Conservation (phyloP, 2,113 vertebrate genomes). For the Hirundichthys speculiger region DNA sequence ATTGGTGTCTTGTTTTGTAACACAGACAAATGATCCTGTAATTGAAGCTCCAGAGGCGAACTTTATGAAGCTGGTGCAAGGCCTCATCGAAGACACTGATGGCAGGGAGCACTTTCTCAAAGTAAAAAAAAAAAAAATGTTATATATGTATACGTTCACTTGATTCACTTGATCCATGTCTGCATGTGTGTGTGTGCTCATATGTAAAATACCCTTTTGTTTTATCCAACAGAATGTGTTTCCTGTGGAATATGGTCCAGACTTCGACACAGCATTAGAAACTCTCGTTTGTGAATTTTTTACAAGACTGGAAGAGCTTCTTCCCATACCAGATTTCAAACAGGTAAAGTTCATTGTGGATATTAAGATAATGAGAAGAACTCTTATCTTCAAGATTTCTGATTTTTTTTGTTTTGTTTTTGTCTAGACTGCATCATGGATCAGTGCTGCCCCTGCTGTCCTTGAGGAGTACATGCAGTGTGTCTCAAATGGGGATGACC, state of each 20-base stretch:
- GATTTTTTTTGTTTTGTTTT: not conserved
- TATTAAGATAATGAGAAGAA: not conserved
- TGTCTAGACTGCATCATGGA: constrained; percentile 75
- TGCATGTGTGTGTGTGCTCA: no score
- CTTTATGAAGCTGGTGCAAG: constrained; percentile 79
- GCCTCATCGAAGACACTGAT: constrained; percentile 79
- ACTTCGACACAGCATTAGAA: constrained; percentile 83
- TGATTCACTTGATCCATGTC: no score
- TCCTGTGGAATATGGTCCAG: constrained; percentile 85
- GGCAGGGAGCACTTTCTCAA: constrained; percentile 81
- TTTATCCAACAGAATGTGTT: constrained; percentile 76
- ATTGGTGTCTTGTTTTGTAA: constrained; percentile 5
- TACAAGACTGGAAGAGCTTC: constrained; percentile 82
- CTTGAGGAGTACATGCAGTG: constrained; percentile 80
- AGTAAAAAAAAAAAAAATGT: no score
- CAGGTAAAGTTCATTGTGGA: constrained; percentile 61
- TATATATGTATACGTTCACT: no score
- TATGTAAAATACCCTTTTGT: not conserved
- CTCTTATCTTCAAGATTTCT: not conserved
- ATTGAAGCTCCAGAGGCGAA: constrained; percentile 80
- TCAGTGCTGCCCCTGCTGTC: constrained; percentile 74
- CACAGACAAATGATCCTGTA: constrained; percentile 73
- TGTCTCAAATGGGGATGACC: constrained; percentile 74
- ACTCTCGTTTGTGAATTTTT: constrained; percentile 86
- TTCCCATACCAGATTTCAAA: constrained; percentile 82